Evolutionary conservation across 2,888 invertebrate species (phyloP), one percentile per base, ranked within the genome.

Genomic region (Oxystoma pomonae): DNA sequence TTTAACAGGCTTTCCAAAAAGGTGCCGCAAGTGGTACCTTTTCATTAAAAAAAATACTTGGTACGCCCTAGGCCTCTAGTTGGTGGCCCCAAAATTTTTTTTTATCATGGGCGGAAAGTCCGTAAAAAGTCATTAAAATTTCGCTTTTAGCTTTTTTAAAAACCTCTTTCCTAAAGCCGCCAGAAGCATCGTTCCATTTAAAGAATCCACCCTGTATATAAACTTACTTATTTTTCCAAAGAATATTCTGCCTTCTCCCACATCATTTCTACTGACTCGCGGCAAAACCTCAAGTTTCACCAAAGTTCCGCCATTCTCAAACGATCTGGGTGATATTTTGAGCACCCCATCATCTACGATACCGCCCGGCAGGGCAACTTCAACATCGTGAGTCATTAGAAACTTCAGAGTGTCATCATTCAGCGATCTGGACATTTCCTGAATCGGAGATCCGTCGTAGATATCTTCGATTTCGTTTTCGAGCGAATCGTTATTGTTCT

Each of bases 371-470:
- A 94, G 75, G 55, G 86, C 82, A 51, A 93, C 69, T 71, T 89
- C 88, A 76, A 92, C 81, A 74, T 93, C 90, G 70, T 92, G 91
- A 0, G 90, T 91, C 78, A 90, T 87, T 20, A 92, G 80, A 73
- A 92, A 93, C 72, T 88, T 87, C 7, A 74, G 67, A 1, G 75
- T 72, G 75, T 89, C 90, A 55, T 85, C 86, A 72, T 89, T 88
- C 0, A 93, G 77, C 0, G 89, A 85, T 68, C 86, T 86, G 0
- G 91, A 88, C 16, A 92, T 86, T 80, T 91, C 90, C 80, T 90
- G 89, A 61, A 92, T 77, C n/a, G 89, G 89, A 18, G 86, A 71
- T 60, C 68, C 67, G 57, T 80, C 76, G 64, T 80, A 78, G 70
- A 81, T 80, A 12, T 80, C 77, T 19, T 74, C 72, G 7, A 70